phyloP scores from a whole-genome alignment of 1,140 invertebrate genomes.

The Micrasema minimum region DNA sequence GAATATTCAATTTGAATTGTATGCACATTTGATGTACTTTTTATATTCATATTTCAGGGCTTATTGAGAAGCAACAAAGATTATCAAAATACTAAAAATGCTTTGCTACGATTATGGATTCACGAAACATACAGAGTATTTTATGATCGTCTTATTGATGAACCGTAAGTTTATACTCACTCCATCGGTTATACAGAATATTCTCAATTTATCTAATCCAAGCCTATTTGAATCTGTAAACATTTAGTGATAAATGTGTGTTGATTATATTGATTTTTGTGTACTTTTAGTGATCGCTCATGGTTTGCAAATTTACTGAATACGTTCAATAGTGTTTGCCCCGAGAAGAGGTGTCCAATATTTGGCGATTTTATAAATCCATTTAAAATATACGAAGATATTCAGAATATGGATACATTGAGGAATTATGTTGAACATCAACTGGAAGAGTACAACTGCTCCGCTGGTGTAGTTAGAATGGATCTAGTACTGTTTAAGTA shows the following conservation, averaged over 20 bases:
- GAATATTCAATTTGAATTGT: too few species aligned
- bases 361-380: constrained; percentile 85
- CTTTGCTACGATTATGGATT: constrained; percentile 82
- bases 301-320: constrained; percentile 78
- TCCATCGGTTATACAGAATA: too few species aligned
- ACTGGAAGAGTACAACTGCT: constrained; percentile 83
- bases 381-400: constrained; percentile 80
- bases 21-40: too few species aligned
- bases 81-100: constrained; percentile 75
- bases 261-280: constrained; percentile 37
- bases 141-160: constrained; percentile 81
- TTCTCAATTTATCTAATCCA: too few species aligned
- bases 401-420: constrained; percentile 71
- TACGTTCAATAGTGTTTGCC: constrained; percentile 83
- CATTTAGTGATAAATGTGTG: too few species aligned
- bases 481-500: constrained; percentile 86
- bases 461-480: constrained; percentile 78
- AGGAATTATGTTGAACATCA: constrained; percentile 74
- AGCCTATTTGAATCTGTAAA: too few species aligned
- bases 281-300: constrained; percentile 72
- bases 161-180: constrained; percentile 70
- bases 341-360: constrained; percentile 76
- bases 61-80: constrained; percentile 79
- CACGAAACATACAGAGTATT: constrained; percentile 88
- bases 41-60: constrained; percentile 70